Evolutionary conservation across 2,797 vertebrate species (phyloP).

Genomic region (Smutsia gigantea): DNA sequence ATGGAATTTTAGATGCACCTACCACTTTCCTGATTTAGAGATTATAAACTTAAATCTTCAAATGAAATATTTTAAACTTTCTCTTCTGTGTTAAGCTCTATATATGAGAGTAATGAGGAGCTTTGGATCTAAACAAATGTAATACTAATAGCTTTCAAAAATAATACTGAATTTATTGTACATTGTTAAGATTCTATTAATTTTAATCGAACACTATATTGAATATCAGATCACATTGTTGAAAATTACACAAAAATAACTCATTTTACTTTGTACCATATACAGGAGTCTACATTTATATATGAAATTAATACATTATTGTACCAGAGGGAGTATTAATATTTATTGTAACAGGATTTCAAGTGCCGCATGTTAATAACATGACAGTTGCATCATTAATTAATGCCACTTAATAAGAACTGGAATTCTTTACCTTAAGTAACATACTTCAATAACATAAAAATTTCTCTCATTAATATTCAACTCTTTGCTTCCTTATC

Average conservation of each 20-base stretch:
- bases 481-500: constrained; percentile 22
- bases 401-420: constrained; percentile 23
- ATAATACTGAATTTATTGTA: neutral
- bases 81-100: neutral
- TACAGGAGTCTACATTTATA: neutral
- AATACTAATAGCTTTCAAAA: neutral
- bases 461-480: constrained; percentile 24
- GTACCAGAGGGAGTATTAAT: neutral
- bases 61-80: neutral
- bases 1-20: neutral
- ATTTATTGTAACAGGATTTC: constrained; percentile 15
- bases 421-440: neutral
- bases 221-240: neutral
- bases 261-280: constrained; percentile 33
- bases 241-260: constrained; percentile 14
- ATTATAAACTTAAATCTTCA: neutral
- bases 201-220: neutral
- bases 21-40: neutral
- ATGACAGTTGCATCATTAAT: constrained; percentile 4
- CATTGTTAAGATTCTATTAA: neutral
- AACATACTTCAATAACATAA: neutral
- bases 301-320: neutral
- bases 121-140: neutral
- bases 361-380: neutral
- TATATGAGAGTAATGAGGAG: neutral